These are phyloP conservation scores for Adela reaumurella DNA, from an alignment of 2,888 invertebrate genomes.

Conservation along the genomic window DNA sequence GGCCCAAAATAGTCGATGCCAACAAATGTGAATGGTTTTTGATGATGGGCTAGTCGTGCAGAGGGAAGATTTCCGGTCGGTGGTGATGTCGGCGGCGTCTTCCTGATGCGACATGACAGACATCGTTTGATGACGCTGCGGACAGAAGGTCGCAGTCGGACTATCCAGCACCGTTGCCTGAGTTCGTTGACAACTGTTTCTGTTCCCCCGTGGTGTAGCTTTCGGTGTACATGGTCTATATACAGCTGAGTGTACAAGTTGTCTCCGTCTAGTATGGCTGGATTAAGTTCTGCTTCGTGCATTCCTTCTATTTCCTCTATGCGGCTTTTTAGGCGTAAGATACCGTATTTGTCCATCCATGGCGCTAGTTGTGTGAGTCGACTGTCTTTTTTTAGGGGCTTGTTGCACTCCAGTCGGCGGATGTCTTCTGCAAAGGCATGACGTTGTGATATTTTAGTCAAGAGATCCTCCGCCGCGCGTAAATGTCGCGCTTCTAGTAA, in stretches of 20 bases:
- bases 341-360: constrained; percentile 3
- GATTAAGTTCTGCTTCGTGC: background rate
- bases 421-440: background rate
- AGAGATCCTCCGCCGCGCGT: background rate
- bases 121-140: constrained; percentile 4
- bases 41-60: background rate
- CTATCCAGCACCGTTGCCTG: constrained; percentile 8
- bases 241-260: background rate
- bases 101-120: constrained; percentile 5
- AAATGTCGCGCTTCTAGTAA: background rate
- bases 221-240: constrained; percentile 1
- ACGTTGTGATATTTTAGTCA: background rate
- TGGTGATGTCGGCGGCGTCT: constrained; percentile 11
- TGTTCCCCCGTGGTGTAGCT: constrained; percentile 3
- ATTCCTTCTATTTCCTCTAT: background rate
- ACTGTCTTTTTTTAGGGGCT: too few relatives aligned
- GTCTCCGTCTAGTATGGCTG: constrained; percentile 3
- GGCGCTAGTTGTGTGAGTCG: constrained; percentile 6
- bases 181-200: constrained; percentile 8
- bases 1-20: constrained; percentile 7
- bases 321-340: constrained; percentile 5
- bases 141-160: constrained; percentile 5
- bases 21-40: constrained; percentile 1
- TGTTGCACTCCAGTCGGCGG: background rate
- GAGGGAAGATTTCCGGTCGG: constrained; percentile 7